Base-by-base conservation (phyloP, 2,797 vertebrate species). In the Margarornis squamiger region DNA sequence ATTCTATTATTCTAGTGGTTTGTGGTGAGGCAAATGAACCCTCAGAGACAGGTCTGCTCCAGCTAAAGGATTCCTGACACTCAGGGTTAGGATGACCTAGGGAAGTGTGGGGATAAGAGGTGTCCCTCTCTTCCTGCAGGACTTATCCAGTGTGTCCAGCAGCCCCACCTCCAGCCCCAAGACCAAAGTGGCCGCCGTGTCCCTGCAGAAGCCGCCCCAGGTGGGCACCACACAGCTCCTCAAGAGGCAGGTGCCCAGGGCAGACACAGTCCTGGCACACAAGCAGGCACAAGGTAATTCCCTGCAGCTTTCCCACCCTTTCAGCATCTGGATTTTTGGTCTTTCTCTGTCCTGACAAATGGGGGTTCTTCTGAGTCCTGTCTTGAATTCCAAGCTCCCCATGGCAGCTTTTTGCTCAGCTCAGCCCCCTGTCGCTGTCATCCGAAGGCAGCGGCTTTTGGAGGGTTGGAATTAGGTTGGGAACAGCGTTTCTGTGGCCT, bases 121-220 rank as follows among this genome's bases (percentile, higher is more conserved):
- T n/a, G 65, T 76, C 72, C 74, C 73, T 91, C 36, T 79, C 51
- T 66, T 78, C 21, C 3, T 8, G 32, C 94, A 99, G 99, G 99
- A 99, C 96, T 96, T 99, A 57, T 99, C 99, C 83, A 99, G 99
- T 17, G 99, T 99, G 76, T 99, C 99, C 95, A 99, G 99, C 97
- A 99, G 99, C 96, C 99, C 99, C 67, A 99, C 99, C 6, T 99
- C 99, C 49, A 99, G 99, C 96, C 99, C 99, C 80, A 99, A 99
- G 97, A 98, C 99, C 54, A 99, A 99, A 97, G 98, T 98, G 23
- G 98, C 98, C 2, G 97, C 98, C 1, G 94, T 99, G 94, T 97
- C 99, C 7, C 97, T 98, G 34, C 99, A 99, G 97, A 99, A 99
- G 95, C 98, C 98, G 89, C 98, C 98, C 94, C 98, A 98, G 83